Evolutionary conservation across 2,888 invertebrate genomes (phyloP), one percentile per base, ranked within the genome.

Genomic region (Cancer borealis): DNA sequence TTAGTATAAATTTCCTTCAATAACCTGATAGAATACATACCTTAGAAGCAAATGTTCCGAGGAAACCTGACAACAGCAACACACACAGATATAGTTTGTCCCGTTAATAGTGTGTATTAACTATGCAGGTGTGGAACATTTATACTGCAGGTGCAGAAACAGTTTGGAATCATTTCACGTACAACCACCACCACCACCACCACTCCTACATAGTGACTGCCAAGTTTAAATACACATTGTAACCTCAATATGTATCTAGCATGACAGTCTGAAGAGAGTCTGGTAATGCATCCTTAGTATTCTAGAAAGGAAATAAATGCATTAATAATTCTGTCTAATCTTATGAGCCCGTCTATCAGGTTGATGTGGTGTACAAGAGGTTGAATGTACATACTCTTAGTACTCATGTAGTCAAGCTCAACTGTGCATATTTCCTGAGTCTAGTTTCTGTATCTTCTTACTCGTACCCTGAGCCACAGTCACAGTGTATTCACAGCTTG

Each of bases 141-240:
- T 39, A 39, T 39, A 39, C 39, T 39, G 54, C 8, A 54, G 14
- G 54, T 54, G 54, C 3, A 2, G 54, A 54, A 54, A 14, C 84
- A 84, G 84, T 84, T 84, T 84, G 30, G 3, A 39, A 10, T 84
- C 10, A 14, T 30, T 39, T 39, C 17, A 84, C 10, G 1, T 8
- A 84, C 84, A 84, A 39, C 84, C 84, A 84, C 84, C 12, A 39
- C 84, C 84, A 84, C 84, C 12, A 39, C 39, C 84, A 84, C 39
- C 39, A 21, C 21, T 39, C 30, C 12, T 14, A 14, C n/a, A 30
- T 30, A 84, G 12, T 84, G 39, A 84, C 39, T 84, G 84, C 5
- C 12, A 39, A 10, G 30, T 84, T 84, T 84, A 6, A 84, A 84
- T 14, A 84, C 14, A 5, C 39, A 39, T 26, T 12, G 26, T 66